Evolutionary conservation across 2,113 vertebrate genomes (phyloP).

Genomic region (Pardalotus punctatus): DNA sequence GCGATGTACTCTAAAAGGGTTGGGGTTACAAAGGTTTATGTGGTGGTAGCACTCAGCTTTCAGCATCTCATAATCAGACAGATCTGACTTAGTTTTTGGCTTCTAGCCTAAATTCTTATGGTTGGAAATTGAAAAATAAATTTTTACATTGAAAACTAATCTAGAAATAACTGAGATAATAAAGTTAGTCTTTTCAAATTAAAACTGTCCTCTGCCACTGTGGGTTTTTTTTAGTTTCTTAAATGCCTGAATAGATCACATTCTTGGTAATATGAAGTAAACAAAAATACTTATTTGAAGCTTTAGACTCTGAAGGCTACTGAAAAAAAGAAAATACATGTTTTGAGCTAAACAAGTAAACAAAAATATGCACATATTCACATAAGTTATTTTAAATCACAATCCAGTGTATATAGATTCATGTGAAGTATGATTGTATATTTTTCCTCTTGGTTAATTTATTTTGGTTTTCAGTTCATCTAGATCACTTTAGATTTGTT

Average conservation of each 20-base stretch:
- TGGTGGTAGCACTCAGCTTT: not conserved
- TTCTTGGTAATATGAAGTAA: not conserved
- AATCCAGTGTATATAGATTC: not conserved
- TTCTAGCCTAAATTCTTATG: not conserved
- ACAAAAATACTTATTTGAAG: not conserved
- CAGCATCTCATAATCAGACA: not conserved
- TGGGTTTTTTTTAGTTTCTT: not conserved
- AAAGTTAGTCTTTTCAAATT: not conserved
- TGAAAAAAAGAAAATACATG: not conserved
- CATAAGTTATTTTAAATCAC: not conserved
- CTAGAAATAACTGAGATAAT: not conserved
- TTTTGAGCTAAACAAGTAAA: not conserved
- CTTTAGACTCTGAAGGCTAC: not conserved
- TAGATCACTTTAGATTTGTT: not conserved
- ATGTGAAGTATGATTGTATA: not conserved
- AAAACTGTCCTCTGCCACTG: not conserved
- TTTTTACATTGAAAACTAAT: not conserved
- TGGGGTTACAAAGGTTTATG: not conserved
- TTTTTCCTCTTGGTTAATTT: not conserved
- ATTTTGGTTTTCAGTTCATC: not conserved
- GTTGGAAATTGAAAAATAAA: not conserved
- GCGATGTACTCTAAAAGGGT: not conserved
- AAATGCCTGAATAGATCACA: not conserved
- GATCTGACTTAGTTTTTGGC: not conserved
- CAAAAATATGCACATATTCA: not conserved